phyloP scores from a whole-genome alignment of 2,113 vertebrate genomes.

The Rattus norvegicus region GRCr8 NC_086028.1:27984501-27985000 shows the following conservation, averaged over 20 bases:
- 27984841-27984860: neutral
- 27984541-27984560: neutral
- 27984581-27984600: neutral
- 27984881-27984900: neutral
- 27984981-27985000: slow-evolving; percentile 3
- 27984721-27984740: neutral
- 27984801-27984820: neutral
- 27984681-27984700: neutral
- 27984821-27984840: neutral
- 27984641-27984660: neutral
- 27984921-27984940: neutral
- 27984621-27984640: neutral
- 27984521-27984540: neutral
- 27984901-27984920: neutral
- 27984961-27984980: neutral
- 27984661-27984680: neutral
- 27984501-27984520: neutral
- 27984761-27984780: neutral
- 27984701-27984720: neutral
- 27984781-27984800: neutral
- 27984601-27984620: neutral
- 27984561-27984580: neutral
- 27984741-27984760: neutral
- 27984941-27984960: neutral
- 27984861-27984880: neutral